Evolutionary conservation across 2,888 invertebrate species (phyloP), one percentile per base, ranked within the genome.

Genomic region (Hydraecia micacea): DNA sequence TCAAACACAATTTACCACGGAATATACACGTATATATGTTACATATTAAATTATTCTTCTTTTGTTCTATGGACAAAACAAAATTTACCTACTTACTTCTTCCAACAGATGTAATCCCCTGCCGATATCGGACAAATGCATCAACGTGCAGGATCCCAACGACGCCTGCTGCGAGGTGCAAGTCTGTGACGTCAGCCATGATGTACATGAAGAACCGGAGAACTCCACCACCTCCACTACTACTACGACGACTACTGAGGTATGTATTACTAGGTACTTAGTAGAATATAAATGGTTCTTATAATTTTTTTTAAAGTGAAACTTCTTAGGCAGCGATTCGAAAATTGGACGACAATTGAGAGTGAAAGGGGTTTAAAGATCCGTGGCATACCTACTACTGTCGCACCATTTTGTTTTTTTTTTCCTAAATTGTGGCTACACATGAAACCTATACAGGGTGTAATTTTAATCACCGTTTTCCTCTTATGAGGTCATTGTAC

Each of bases 131-230:
- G 98, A 98, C 79, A 97, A 98, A 91, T 99, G 99, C 92, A 98
- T 99, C 66, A 98, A 98, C 89, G 97, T 99, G 0, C 98, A 98
- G 85, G 98, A 99, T 93, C 98, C 98, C 0, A 97, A 97, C 73
- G 99, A 99, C 92, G 96, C 98, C 2, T 99, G 99, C 92, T 99
- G 99, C 90, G 98, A 98, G 87, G 97, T 98, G 83, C 98, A 99
- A 81, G 97, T 99, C 6, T 99, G 99, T 92, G 99, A 98, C 91
- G 98, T 98, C 8, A 98, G 98, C 0, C 97, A 98, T 36, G 98
- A 98, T 84, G 98, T 97, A 74, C 98, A 98, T 85, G 98, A 98
- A 84, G 97, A 97, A 83, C 93, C 95, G 0, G 95, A 96, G 6
- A 96, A 95, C 70, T 78, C 77, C 2, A 96, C 95, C 2, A 90